These are phyloP conservation scores for Poeciliopsis prolifica DNA, from an alignment of 2,113 vertebrate species.

Conservation along the genomic window DNA sequence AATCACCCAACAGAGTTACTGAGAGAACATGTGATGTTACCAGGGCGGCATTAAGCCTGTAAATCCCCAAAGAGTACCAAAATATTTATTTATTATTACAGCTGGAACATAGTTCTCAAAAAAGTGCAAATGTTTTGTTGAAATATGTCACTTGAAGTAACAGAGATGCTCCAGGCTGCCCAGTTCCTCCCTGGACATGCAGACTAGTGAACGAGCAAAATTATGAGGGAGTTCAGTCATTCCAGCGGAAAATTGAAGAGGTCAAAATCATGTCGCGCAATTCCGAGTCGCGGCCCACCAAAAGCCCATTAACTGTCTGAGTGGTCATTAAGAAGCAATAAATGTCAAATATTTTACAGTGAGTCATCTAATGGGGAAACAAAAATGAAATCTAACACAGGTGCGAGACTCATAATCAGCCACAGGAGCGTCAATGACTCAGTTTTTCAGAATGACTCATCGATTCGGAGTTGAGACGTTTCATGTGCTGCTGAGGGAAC, in stretches of 20 bases:
- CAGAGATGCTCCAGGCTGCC: background rate
- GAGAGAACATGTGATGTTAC: background rate
- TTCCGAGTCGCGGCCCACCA: background rate
- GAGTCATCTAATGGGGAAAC: conserved; percentile 42
- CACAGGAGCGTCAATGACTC: conserved; percentile 34
- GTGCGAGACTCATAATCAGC: conserved; percentile 27
- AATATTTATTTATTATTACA: background rate
- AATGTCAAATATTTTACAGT: conserved; percentile 37
- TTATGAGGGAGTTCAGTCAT: conserved; percentile 12
- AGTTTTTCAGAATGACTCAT: conserved; percentile 34
- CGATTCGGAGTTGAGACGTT: conserved; percentile 1
- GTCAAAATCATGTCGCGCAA: background rate
- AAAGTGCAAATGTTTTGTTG: background rate
- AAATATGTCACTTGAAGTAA: background rate
- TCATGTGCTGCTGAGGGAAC: background rate
- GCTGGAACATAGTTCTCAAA: background rate
- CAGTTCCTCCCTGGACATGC: background rate
- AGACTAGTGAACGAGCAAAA: background rate
- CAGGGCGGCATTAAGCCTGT: background rate
- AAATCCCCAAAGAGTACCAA: background rate
- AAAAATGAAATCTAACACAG: conserved; percentile 29
- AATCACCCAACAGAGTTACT: background rate
- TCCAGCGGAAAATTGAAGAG: conserved; percentile 1
- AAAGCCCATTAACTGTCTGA: conserved; percentile 40
- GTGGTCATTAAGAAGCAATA: conserved; percentile 53